Evolutionary conservation across 1,140 invertebrate genomes (phyloP), one percentile per base, ranked within the genome.

Genomic region (Manduca sexta): DNA sequence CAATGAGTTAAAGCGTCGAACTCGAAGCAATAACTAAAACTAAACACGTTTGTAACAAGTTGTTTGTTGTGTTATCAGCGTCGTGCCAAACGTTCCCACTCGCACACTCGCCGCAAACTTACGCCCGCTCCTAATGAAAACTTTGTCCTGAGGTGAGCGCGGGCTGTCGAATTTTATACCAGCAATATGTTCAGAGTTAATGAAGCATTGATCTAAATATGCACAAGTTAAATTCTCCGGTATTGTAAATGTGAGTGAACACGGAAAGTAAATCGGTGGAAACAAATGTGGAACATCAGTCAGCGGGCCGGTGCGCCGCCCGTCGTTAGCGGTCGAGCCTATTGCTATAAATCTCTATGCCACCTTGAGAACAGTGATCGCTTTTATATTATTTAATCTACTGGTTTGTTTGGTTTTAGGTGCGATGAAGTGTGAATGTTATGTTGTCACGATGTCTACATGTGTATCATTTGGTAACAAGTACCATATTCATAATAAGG

Each of bases 31-130:
- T 83, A 81, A 77, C 77, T 83, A 78, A 80, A 83, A 79, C 75
- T 81, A 78, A 83, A 83, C 70, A 74, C 72, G 77, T 81, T 83
- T 79, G 77, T 81, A 79, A 80, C 76, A 79, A 83, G 76, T 83
- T 81, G 75, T 78, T 79, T 77, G 77, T 79, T 80, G 68, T 79
- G 75, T 83, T 83, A 83, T 83, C 79, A 83, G 74, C 64, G 57
- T 52, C 60, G 65, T 64, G 60, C 79, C 78, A 83, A 83, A 67
- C 75, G 67, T 66, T 77, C 70, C 70, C 69, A 41, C 58, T 61
- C 72, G 63, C 67, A 62, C 69, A 72, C 69, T 72, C 72, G 59
- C 71, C 69, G 58, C 74, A 69, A 83, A 81, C 75, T 81, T 77
- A 64, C 60, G 45, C 58, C 63, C 69, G 62, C 64, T 62, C 56